Conservation (phyloP, 2,888 invertebrate genomes). For the Tolmerus cingulatus region DNA sequence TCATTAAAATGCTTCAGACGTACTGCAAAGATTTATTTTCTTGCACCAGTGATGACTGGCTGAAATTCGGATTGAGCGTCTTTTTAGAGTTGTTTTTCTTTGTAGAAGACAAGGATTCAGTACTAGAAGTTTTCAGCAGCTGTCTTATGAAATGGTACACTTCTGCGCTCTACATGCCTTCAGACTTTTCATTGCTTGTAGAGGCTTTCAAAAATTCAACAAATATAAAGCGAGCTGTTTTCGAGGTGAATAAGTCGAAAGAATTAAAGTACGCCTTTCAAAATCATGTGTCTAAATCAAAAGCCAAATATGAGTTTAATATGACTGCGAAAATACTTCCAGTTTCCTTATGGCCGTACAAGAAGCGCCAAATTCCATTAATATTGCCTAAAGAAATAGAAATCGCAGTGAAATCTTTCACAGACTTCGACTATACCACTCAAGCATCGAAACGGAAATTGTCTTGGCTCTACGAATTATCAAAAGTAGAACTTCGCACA, state of each 20-base stretch:
- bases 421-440: not conserved
- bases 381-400: not conserved
- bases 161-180: not conserved
- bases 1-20: not conserved
- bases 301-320: not conserved
- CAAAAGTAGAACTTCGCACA: not conserved
- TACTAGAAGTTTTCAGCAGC: not conserved
- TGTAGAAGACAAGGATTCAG: not conserved
- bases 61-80: not conserved
- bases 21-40: not conserved
- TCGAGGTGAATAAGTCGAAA: not conserved
- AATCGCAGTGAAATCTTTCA: not conserved
- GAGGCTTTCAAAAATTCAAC: not conserved
- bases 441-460: not conserved
- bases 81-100: not conserved
- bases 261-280: not conserved
- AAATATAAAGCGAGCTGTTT: not conserved
- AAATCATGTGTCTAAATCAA: not conserved
- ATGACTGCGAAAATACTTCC: not conserved
- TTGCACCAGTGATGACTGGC: not conserved
- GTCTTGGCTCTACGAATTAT: not conserved
- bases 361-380: not conserved
- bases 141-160: not conserved
- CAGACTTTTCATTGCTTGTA: not conserved
- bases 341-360: not conserved